These are phyloP conservation scores for Callorhinus ursinus DNA, from an alignment of 2,113 vertebrate genomes.

Conservation along the genomic window DNA sequence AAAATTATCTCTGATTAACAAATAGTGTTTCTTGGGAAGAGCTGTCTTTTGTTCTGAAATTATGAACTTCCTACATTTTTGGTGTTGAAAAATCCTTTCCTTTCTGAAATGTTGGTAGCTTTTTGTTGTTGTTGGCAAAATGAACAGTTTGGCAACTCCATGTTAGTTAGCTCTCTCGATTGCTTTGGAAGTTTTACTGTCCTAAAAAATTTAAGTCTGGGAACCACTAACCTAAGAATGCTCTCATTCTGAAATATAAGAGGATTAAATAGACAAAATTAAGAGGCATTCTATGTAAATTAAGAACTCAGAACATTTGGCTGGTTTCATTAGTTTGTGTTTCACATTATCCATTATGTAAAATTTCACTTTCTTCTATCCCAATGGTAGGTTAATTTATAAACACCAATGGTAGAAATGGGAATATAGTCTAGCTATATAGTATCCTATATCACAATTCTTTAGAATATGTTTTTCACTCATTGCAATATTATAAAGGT, in stretches of 20 bases:
- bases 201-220: slow-evolving; percentile 47
- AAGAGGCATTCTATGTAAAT: neutral
- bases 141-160: slow-evolving; percentile 51
- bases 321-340: neutral
- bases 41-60: slow-evolving; percentile 61
- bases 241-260: slow-evolving; percentile 29
- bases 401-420: neutral
- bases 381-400: slow-evolving; percentile 3
- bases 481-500: neutral
- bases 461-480: neutral
- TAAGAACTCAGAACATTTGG: slow-evolving; percentile 29
- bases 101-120: slow-evolving; percentile 49
- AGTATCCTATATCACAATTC: neutral
- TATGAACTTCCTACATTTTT: slow-evolving; percentile 56
- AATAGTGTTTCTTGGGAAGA: slow-evolving; percentile 63
- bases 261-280: neutral
- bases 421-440: neutral
- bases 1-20: slow-evolving; percentile 24
- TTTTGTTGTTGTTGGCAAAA: slow-evolving; percentile 72
- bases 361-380: slow-evolving; percentile 29
- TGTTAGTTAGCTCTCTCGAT: neutral
- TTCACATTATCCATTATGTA: neutral
- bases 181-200: slow-evolving; percentile 55
- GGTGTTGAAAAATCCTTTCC: slow-evolving; percentile 69
- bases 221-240: slow-evolving; percentile 33